Evolutionary conservation across 2,888 invertebrate species (phyloP), one percentile per base, ranked within the genome.

Genomic region (Lasioglossum villosulum): DNA sequence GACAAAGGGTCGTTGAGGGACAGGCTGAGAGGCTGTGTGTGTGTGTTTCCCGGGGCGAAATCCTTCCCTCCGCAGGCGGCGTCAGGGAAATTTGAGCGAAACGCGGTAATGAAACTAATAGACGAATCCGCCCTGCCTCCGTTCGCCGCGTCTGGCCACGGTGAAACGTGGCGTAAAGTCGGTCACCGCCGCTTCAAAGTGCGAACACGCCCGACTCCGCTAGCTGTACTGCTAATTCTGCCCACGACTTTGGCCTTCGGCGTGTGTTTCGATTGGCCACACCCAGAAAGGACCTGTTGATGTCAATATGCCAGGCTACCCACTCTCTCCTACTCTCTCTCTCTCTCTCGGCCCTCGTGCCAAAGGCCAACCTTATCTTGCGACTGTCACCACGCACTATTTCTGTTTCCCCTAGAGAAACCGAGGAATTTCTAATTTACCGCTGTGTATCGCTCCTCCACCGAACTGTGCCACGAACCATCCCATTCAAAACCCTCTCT

Each of bases 151-250:
- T 63, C 63, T 30, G 79, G 71, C 56, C 45, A 56, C 76, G 78
- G 86, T 87, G 83, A 91, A 90, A 82, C 85, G 85, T 86, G 84
- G 83, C 85, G 86, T 83, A 89, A 90, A 91, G 84, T 91, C 89
- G 88, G 86, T 89, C 90, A 86, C 63, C 70, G 80, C 27, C 68
- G 78, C 86, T 86, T 89, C 88, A 88, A 90, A 90, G 90, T 73
- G 89, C 84, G 80, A 87, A 88, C 86, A 78, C 82, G 81, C 70
- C 74, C 76, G 72, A 74, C 80, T 88, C 88, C 86, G 89, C 89
- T 88, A 82, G 86, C 73, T 79, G 56, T 52, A 78, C 48, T 75
- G 87, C 73, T 88, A 86, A 88, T 88, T 90, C 88, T n/a, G 85
- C 80, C 84, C 81, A 86, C 81, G 86, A 90, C 84, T 86, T 89